Percentiles rank a stretch among this genome's conserved stretches.
phyloP scores from a whole-genome alignment of 1,140 invertebrate genomes.

The Panagrolaimus sp. region DNA sequence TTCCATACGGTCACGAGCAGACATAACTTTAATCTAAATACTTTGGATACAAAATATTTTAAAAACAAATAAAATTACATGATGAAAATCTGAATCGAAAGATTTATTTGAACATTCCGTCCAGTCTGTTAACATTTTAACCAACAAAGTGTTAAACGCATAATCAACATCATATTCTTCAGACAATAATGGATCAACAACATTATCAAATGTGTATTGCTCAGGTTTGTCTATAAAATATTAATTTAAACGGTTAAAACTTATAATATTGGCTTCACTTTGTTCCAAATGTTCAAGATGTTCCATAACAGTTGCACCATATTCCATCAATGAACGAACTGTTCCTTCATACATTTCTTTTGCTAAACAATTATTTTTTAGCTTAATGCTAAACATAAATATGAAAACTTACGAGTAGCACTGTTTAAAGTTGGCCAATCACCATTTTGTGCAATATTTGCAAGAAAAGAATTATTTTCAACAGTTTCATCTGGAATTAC shows the following conservation, averaged over 20 bases:
- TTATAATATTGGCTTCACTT: background rate
- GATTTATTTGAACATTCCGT: slow-evolving; percentile 38
- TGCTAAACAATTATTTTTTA: slow-evolving; percentile 27
- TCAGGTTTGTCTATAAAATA: slow-evolving; percentile 25
- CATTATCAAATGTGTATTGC: slow-evolving; percentile 40
- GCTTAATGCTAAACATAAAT: background rate
- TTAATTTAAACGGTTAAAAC: slow-evolving; percentile 17
- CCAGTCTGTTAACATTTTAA: slow-evolving; percentile 58
- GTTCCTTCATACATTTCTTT: slow-evolving; percentile 57
- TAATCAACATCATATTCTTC: slow-evolving; percentile 55
- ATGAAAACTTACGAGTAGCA: slow-evolving; percentile 36
- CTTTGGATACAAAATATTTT: background rate
- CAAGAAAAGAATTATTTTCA: slow-evolving; percentile 51
- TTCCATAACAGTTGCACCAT: slow-evolving; percentile 51
- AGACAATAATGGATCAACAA: slow-evolving; percentile 47
- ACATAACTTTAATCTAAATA: slow-evolving; percentile 45
- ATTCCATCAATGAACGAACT: slow-evolving; percentile 50
- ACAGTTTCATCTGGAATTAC: slow-evolving; percentile 52
- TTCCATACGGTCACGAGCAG: slow-evolving; percentile 45
- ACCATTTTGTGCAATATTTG: slow-evolving; percentile 45
- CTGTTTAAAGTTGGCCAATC: slow-evolving; percentile 51
- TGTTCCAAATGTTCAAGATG: slow-evolving; percentile 48
- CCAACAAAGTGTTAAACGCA: slow-evolving; percentile 48
- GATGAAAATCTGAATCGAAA: slow-evolving; percentile 49
- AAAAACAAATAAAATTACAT: slow-evolving; percentile 25